Percentiles rank a stretch among this genome's conserved stretches.
phyloP scores from a whole-genome alignment of 2,113 vertebrate species.

The Hippocampus zosterae region DNA sequence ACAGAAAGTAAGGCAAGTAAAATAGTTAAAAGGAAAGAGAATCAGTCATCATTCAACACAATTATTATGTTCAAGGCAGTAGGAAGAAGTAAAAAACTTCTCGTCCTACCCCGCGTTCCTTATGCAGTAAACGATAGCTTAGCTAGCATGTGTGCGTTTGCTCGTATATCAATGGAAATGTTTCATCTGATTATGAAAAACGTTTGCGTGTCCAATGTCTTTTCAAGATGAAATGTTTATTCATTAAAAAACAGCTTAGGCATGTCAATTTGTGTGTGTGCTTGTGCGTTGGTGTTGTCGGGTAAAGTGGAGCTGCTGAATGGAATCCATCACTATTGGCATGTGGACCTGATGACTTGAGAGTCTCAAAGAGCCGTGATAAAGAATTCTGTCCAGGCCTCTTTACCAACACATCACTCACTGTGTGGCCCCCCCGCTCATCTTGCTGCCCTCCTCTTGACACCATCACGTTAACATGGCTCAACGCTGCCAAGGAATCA shows the following conservation, averaged over 20 bases:
- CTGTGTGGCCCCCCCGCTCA: conserved; percentile 25
- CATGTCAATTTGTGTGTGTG: conserved; percentile 70
- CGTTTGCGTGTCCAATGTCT: conserved; percentile 43
- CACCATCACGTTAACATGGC: conserved; percentile 33
- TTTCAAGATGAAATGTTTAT: conserved; percentile 67
- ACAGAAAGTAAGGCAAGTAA: too few species aligned
- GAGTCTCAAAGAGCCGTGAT: conserved; percentile 69
- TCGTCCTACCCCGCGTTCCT: too few species aligned
- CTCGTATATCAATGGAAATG: conserved; percentile 14
- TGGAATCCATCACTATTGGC: conserved; percentile 77
- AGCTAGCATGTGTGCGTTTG: conserved; percentile 18
- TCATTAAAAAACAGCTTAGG: conserved; percentile 61
- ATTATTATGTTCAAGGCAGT: too few species aligned
- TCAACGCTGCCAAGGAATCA: conserved; percentile 11
- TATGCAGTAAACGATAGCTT: too few species aligned
- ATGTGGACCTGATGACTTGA: conserved; percentile 71
- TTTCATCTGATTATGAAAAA: conserved; percentile 52
- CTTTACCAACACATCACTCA: conserved; percentile 72
- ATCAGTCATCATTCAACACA: too few species aligned
- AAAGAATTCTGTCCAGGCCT: conserved; percentile 68
- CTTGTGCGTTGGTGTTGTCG: conserved; percentile 25
- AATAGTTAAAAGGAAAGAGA: too few species aligned
- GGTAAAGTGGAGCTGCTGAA: conserved; percentile 31
- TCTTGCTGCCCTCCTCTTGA: conserved; percentile 21
- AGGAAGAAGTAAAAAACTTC: too few species aligned